Percentiles rank a stretch among this genome's conserved stretches.
Conservation (phyloP, 2,797 vertebrate genomes). For the Coregonus suidteri region DNA sequence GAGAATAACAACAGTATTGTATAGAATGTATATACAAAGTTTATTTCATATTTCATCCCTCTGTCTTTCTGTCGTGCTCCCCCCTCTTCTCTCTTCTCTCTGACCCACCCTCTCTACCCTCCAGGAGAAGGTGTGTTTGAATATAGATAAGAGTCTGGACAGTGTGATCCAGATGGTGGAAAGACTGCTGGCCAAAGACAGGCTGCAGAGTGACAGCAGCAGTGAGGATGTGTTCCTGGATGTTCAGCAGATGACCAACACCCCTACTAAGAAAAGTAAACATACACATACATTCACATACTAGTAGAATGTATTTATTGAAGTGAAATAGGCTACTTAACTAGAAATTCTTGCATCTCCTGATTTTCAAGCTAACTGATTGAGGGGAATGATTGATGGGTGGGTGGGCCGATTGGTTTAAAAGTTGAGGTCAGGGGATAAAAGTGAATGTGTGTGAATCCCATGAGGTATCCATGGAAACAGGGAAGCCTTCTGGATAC, state of each 20-base stretch:
- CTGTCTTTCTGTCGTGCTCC: neutral
- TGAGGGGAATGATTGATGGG: neutral
- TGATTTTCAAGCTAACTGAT: neutral
- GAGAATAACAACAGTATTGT: neutral
- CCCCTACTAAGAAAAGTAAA: constrained; percentile 87
- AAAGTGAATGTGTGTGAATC: constrained; percentile 15
- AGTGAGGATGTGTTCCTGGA: constrained; percentile 88
- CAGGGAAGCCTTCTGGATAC: constrained; percentile 82
- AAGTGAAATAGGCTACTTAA: too few relatives aligned
- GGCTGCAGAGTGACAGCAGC: constrained; percentile 86
- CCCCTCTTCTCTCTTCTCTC: neutral
- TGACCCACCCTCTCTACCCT: neutral
- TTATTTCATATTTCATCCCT: neutral
- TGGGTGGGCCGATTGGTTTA: neutral
- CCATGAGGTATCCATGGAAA: constrained; percentile 79
- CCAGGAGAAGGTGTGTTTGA: constrained; percentile 95
- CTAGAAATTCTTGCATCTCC: neutral
- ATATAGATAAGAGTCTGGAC: constrained; percentile 97
- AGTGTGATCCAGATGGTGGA: constrained; percentile 94
- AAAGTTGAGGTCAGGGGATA: neutral
- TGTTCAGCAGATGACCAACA: constrained; percentile 62
- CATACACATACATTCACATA: neutral
- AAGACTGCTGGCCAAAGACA: constrained; percentile 89
- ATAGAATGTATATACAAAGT: neutral
- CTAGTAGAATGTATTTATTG: too few relatives aligned